A percentile compares a stretch with the other conserved stretches of the same genome.
Evolutionary conservation across 2,888 invertebrate genomes (phyloP).

Genomic region (Zootermopsis nevadensis): DNA sequence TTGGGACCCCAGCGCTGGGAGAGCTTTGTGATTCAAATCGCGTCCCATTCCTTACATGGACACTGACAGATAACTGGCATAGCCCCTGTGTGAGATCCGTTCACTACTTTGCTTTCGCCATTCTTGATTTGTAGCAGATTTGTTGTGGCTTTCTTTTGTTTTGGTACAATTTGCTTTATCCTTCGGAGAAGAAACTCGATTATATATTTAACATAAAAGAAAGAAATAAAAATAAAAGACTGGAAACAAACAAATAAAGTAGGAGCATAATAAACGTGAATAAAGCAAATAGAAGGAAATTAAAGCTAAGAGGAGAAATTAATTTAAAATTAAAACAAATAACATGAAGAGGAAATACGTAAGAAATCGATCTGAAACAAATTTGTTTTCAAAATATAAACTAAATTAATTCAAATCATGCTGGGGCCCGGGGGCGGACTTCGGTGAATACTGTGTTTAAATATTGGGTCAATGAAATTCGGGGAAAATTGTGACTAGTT

Average conservation of each 20-base stretch:
- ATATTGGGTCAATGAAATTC: no score
- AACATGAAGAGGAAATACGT: no score
- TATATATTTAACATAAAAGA: not conserved
- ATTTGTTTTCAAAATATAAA: no score
- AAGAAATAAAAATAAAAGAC: not conserved
- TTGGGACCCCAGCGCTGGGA: constrained; percentile 6
- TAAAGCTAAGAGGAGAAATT: not conserved
- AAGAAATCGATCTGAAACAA: no score
- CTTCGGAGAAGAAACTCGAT: not conserved
- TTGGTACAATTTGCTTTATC: not conserved
- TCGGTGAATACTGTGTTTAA: no score
- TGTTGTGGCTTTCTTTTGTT: not conserved
- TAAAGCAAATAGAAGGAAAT: not conserved
- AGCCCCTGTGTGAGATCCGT: constrained; percentile 9
- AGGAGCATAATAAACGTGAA: not conserved
- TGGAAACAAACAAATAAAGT: not conserved
- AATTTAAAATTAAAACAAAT: no score
- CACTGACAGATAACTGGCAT: constrained; percentile 43
- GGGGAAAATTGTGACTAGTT: no score
- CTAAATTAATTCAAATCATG: no score
- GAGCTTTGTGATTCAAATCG: constrained; percentile 48
- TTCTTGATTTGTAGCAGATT: constrained; percentile 44
- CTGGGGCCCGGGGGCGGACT: no score
- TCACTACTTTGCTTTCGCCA: constrained; percentile 38
- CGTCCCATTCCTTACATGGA: constrained; percentile 47